Base-by-base conservation (phyloP, 2,888 invertebrate genomes). In the Nemotelus pantherinus region DNA sequence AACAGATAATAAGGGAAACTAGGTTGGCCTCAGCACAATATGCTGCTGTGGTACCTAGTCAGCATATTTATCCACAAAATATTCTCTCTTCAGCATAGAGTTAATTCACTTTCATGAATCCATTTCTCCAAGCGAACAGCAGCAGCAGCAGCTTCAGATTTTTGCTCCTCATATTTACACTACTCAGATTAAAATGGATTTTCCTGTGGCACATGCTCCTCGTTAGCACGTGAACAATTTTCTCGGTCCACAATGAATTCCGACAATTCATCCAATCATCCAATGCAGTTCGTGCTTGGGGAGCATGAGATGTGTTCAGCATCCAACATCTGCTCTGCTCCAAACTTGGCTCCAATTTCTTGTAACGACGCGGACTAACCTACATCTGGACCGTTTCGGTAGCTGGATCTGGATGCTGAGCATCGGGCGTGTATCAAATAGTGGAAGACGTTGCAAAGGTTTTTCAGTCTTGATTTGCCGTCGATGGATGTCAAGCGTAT, bases 371-470 rank as follows among this genome's bases (percentile, higher is more conserved):
- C 70, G 70, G 45, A 70, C 70, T 70, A 70, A 70, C 70, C 70
- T 70, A 70, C 70, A 70, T 70, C 53, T 70, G 43, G 44, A 2
- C 53, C 47, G 43, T 55, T 70, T 53, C 43, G 53, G 5, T 43
- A 55, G 53, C 43, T 44, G 70, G 53, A 53, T 70, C 43, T 44
- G 70, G 53, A 53, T 70, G 53, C 43, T 47, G 55, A 55, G 55
- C 47, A 55, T 43, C 70, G 70, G 70, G 70, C 70, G 70, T 70
- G 70, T 70, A 70, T 70, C 70, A 70, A 70, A 70, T 70, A 70
- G 55, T 70, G 70, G 55, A 70, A 70, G 43, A 53, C 6, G 53
- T 9, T 55, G 55, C 10, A 48, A 47, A 70, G 47, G 55, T 41
- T 70, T 70, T 70, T 70, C 70, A 70, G 70, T 70, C 70, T 70